Percentiles rank a stretch among this genome's conserved stretches.
Evolutionary conservation across 1,140 invertebrate species (phyloP).

Genomic region (Centruroides sculpturatus): DNA sequence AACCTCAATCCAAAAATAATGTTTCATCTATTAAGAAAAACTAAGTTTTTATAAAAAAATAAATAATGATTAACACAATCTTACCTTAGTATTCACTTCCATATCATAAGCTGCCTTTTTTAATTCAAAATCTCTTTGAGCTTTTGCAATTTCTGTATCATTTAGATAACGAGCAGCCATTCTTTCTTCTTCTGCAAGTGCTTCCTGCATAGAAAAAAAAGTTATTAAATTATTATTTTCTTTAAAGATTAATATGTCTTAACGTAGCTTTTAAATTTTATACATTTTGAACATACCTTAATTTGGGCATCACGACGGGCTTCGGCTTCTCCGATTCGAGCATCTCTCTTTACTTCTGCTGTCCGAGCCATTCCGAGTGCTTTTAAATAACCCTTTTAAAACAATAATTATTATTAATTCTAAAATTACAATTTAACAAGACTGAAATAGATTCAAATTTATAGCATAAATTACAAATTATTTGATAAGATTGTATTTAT

Average conservation of each 20-base stretch:
- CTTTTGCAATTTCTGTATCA: constrained; percentile 92
- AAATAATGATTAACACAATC: too few relatives aligned
- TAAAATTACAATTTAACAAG: too few relatives aligned
- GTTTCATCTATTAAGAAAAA: too few relatives aligned
- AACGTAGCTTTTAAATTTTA: not conserved
- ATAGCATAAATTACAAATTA: too few relatives aligned
- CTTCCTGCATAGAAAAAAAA: constrained; percentile 36
- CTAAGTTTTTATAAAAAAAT: too few relatives aligned
- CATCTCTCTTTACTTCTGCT: constrained; percentile 91
- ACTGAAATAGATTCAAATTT: too few relatives aligned
- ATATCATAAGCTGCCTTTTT: constrained; percentile 95
- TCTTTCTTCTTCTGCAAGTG: constrained; percentile 87
- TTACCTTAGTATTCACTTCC: constrained; percentile 78
- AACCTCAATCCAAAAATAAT: too few relatives aligned
- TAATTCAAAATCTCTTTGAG: constrained; percentile 87
- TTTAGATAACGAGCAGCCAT: constrained; percentile 69
- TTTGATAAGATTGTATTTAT: too few relatives aligned
- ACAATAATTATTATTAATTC: not conserved
- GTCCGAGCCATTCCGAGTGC: constrained; percentile 90
- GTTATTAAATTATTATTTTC: too few relatives aligned
- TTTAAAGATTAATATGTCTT: too few relatives aligned
- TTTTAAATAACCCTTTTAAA: constrained; percentile 79
- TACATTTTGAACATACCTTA: constrained; percentile 33
- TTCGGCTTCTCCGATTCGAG: constrained; percentile 89
- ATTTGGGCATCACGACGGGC: constrained; percentile 66